Percentiles rank a stretch among this genome's conserved stretches.
Evolutionary conservation across 1,140 invertebrate genomes (phyloP).

Genomic region (Himalopsyche phryganea): DNA sequence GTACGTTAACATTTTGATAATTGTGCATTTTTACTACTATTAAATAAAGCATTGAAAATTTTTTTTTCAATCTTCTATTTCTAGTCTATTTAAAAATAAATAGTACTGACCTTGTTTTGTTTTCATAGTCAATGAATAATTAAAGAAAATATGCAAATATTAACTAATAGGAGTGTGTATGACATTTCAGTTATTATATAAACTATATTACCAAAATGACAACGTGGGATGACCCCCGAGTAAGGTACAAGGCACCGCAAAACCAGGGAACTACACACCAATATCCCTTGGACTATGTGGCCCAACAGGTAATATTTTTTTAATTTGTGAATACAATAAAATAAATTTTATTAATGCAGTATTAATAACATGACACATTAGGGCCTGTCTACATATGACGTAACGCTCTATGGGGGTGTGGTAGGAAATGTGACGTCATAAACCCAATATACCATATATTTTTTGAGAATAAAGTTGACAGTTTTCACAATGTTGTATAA

Average conservation of each 20-base stretch:
- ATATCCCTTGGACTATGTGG: constrained; percentile 22
- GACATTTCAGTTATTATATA: constrained; percentile 68
- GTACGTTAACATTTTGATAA: no score
- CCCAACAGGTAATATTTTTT: constrained; percentile 23
- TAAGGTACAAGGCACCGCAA: constrained; percentile 32
- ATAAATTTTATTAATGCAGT: no score
- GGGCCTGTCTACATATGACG: neutral
- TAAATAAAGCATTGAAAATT: no score
- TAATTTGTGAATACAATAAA: constrained; percentile 1
- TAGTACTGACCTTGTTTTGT: no score
- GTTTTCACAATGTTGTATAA: neutral
- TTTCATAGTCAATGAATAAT: no score
- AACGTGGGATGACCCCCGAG: constrained; percentile 42
- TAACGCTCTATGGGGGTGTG: neutral
- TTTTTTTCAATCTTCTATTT: no score
- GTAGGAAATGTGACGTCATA: neutral
- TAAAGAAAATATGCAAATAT: no score
- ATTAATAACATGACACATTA: no score
- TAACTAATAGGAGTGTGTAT: no score
- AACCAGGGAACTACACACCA: constrained; percentile 33
- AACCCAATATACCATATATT: neutral
- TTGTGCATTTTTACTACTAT: no score
- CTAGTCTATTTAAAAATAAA: no score
- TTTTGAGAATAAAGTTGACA: neutral
- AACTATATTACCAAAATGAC: constrained; percentile 59